Evolutionary conservation across 2,797 vertebrate species (phyloP), one percentile per base, ranked within the genome.

Genomic region (Sebastes paucispinis): DNA sequence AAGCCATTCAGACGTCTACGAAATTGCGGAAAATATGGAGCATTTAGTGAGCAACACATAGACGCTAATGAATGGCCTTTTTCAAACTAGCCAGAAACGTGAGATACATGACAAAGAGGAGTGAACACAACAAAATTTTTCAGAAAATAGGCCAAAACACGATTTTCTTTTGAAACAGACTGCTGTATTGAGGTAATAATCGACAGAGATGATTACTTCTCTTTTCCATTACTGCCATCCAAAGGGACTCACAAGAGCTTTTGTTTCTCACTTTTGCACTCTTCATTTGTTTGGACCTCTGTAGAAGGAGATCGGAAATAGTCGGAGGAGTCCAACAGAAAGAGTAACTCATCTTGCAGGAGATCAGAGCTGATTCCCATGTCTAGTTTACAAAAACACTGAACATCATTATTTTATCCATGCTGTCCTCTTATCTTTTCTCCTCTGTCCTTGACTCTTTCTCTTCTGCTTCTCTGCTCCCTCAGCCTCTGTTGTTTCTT

Each of bases 191-290:
- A 88, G 73, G 71, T 59, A 87, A 86, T 71, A 80, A 87, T 72
- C 13, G 9, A 34, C 59, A 57, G 62, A 72, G 29, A 81, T 83
- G 70, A 88, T 81, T 73, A 70, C 79, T 73, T 80, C 62, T 75
- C 64, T 86, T 92, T 91, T 89, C 84, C 77, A 81, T 87, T 69
- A 63, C 83, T 78, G 32, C 72, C 80, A 76, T 78, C 76, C 70
- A 88, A 69, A 68, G 65, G 69, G 69, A 88, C 60, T 86, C 69
- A 66, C 27, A 34, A 67, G 66, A 67, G 72, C 70, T 77, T 85
- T 88, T 84, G 81, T 80, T 87, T 88, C 75, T 84, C 58, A 57
- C 67, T 81, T 47, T 79, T 73, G 72, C 55, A 25, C 69, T 63
- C 57, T n/a, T 69, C 50, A 63, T 78, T 88, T 76, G 67, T 83